Evolutionary conservation across 2,888 invertebrate species (phyloP).

Genomic region (Coelogynopora nodosa): DNA sequence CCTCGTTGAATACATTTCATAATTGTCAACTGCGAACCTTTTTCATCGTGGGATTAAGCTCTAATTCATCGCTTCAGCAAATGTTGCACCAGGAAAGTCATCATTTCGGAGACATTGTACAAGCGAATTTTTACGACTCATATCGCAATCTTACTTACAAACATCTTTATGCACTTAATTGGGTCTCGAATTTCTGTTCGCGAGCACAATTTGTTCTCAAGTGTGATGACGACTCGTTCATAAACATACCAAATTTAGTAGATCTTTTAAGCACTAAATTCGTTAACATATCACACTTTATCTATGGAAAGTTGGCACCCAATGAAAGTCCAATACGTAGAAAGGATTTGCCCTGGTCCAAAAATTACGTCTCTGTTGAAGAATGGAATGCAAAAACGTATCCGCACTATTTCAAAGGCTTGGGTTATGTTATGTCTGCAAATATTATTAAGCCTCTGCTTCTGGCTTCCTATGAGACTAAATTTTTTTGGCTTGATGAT

Average conservation of each 20-base stretch:
- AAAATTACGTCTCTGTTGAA: not conserved
- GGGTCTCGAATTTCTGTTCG: constrained; percentile 20
- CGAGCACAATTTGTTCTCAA: constrained; percentile 33
- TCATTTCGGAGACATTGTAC: constrained; percentile 32
- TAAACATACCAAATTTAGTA: constrained; percentile 28
- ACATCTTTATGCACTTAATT: constrained; percentile 37
- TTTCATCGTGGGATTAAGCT: not conserved
- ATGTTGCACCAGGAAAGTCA: constrained; percentile 46
- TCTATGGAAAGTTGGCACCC: not conserved
- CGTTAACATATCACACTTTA: not conserved
- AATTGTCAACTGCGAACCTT: not conserved
- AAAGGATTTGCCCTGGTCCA: too few species aligned
- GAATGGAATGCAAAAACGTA: not conserved
- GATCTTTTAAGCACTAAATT: not conserved
- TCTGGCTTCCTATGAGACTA: not conserved
- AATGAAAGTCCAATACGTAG: not conserved
- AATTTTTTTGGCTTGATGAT: constrained; percentile 34
- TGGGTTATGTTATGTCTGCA: not conserved
- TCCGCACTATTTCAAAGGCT: not conserved
- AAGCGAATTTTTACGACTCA: constrained; percentile 36
- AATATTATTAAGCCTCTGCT: not conserved
- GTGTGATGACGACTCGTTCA: constrained; percentile 37
- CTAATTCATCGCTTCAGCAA: not conserved
- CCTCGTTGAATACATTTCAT: not conserved
- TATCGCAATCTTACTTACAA: constrained; percentile 44